Conservation (phyloP, 1,140 invertebrate species). For the Drosophila micromelanica region DNA sequence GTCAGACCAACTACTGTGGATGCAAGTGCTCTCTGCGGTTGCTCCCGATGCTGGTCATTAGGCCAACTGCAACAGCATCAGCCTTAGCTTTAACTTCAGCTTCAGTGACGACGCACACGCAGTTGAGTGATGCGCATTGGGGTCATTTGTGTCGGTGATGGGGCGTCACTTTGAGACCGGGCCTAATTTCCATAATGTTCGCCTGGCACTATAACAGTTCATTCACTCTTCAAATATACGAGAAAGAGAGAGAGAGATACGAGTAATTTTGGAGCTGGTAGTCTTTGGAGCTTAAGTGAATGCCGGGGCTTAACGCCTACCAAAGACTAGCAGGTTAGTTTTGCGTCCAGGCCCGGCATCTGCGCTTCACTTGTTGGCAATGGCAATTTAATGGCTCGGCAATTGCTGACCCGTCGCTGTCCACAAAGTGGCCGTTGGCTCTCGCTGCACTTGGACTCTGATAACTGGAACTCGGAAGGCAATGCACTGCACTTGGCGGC, state of each 20-base stretch:
- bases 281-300: conserved; percentile 48
- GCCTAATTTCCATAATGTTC: conserved; percentile 77
- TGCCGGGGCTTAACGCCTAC: conserved; percentile 53
- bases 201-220: conserved; percentile 52
- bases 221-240: conserved; percentile 35
- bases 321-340: conserved; percentile 20
- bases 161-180: conserved; percentile 70
- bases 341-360: conserved; percentile 1
- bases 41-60: conserved; percentile 63
- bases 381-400: conserved; percentile 73
- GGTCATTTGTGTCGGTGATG: conserved; percentile 69
- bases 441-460: conserved; percentile 29
- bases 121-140: conserved; percentile 53
- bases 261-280: conserved; percentile 33
- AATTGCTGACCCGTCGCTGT: conserved; percentile 69
- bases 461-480: conserved; percentile 28
- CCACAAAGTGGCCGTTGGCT: conserved; percentile 41
- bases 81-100: not conserved
- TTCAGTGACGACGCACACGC: conserved; percentile 51
- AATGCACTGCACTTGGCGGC: conserved; percentile 11
- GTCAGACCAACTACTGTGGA: conserved; percentile 27
- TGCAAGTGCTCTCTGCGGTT: conserved; percentile 57
- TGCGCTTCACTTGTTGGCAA: conserved; percentile 58
- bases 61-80: conserved; percentile 4
- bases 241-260: not conserved